Conservation (phyloP, 92 coral and sea anemone genomes). For the Plumapathes pennacea region DNA sequence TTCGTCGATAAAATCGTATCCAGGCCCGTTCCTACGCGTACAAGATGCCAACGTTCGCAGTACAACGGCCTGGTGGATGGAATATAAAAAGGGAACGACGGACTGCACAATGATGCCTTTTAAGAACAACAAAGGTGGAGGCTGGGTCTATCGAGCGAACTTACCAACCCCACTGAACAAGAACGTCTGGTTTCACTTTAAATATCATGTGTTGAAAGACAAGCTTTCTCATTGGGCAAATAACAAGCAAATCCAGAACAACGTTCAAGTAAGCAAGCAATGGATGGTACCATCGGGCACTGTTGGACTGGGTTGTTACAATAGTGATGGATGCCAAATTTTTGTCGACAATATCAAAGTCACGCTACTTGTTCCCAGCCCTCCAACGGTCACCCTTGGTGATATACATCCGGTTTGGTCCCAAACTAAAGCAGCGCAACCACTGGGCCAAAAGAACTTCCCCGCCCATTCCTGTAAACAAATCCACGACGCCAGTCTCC, state of each 20-base stretch:
- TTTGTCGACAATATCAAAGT: slow-evolving; percentile 75
- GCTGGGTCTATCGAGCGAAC: slow-evolving; percentile 46
- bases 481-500: slow-evolving; percentile 59
- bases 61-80: slow-evolving; percentile 90
- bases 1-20: slow-evolving; percentile 24
- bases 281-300: slow-evolving; percentile 76
- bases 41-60: slow-evolving; percentile 15
- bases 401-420: slow-evolving; percentile 16
- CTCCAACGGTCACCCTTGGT: slow-evolving; percentile 55
- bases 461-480: slow-evolving; percentile 86
- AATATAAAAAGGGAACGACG: slow-evolving; percentile 40
- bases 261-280: slow-evolving; percentile 41
- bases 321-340: slow-evolving; percentile 43
- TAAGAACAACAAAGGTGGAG: slow-evolving; percentile 49
- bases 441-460: slow-evolving; percentile 13
- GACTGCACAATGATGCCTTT: slow-evolving; percentile 78
- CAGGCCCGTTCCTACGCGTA: slow-evolving; percentile 70
- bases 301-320: slow-evolving; percentile 69
- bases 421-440: slow-evolving; percentile 1
- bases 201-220: slow-evolving; percentile 58
- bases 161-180: slow-evolving; percentile 36
- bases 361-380: slow-evolving; percentile 32
- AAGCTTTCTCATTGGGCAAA: slow-evolving; percentile 69
- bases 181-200: slow-evolving; percentile 64
- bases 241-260: slow-evolving; percentile 51